Evolutionary conservation across 2,113 vertebrate species (phyloP), one percentile per base, ranked within the genome.

Genomic region (Aix galericulata): DNA sequence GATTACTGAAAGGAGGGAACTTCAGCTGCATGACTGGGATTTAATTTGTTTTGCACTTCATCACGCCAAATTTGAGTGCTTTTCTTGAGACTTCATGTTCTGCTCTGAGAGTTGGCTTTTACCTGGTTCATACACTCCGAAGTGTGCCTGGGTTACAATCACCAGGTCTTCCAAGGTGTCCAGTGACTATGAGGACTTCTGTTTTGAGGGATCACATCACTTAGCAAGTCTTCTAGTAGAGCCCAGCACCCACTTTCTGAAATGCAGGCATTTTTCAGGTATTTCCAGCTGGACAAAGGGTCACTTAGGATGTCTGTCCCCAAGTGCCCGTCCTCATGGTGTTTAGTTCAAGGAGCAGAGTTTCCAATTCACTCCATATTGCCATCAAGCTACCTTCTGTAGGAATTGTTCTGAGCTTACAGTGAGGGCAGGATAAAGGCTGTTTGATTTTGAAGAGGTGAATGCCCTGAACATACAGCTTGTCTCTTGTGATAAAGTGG

Each of bases 21-120:
- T 90, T 75, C 80, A 93, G 20, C 13, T 56, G 27, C 34, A 64
- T 59, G 76, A 36, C 60, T 38, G 44, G 82, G 58, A 92, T 90
- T 95, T 90, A 64, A 94, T 86, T 94, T 86, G 64, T 50, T 95
- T 85, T 88, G 76, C 62, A 68, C 48, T 92, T 83, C 0, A 2
- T 84, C 80, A 86, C 44, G 80, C 64, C 82, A 88, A 75, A 83
- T 90, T 91, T 83, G 92, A 93, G 64, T 64, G 72, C 77, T 53
- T 90, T 88, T 93, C 93, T 38, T 72, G 90, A 94, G 90, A 83
- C 62, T 83, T 91, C 66, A n/a, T 23, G 44, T 53, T 81, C 72
- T 83, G 82, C 78, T 50, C 93, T 6, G 6, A 89, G 72, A 89
- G 76, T 55, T 88, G 79, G 83, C 76, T 48, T 86, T 89, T 74